phyloP scores from a whole-genome alignment of 2,113 vertebrate species.

The Urocolius indicus region DNA sequence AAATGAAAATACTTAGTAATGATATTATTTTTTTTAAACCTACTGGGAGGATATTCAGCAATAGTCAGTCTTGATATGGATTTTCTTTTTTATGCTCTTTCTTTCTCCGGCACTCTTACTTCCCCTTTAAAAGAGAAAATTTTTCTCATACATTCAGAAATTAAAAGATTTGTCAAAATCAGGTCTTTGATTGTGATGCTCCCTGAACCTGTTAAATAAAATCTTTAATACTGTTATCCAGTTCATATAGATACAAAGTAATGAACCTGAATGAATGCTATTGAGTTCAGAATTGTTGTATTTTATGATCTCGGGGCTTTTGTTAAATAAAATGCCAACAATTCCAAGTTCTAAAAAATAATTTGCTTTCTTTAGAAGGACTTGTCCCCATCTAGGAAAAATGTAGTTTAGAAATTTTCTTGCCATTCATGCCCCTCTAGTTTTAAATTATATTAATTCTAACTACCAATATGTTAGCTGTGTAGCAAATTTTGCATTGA shows the following conservation, averaged over 20 bases:
- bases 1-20: not conserved
- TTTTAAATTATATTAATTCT: not conserved
- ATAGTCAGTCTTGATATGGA: not conserved
- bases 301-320: not conserved
- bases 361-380: not conserved
- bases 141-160: not conserved
- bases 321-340: not conserved
- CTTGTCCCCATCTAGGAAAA: not conserved
- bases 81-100: not conserved
- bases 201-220: not conserved
- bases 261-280: not conserved
- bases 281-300: not conserved
- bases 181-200: not conserved
- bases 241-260: not conserved
- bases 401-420: not conserved
- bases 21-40: not conserved
- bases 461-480: not conserved
- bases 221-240: not conserved
- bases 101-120: too few relatives aligned
- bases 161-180: not conserved
- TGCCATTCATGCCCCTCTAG: not conserved
- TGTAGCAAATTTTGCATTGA: not conserved
- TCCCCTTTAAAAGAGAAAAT: not conserved
- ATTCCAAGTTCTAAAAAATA: not conserved
- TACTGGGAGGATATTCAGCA: not conserved